These are phyloP conservation scores for Halcyon malimbica DNA, from an alignment of 2,113 vertebrate species.

Conservation along the genomic window DNA sequence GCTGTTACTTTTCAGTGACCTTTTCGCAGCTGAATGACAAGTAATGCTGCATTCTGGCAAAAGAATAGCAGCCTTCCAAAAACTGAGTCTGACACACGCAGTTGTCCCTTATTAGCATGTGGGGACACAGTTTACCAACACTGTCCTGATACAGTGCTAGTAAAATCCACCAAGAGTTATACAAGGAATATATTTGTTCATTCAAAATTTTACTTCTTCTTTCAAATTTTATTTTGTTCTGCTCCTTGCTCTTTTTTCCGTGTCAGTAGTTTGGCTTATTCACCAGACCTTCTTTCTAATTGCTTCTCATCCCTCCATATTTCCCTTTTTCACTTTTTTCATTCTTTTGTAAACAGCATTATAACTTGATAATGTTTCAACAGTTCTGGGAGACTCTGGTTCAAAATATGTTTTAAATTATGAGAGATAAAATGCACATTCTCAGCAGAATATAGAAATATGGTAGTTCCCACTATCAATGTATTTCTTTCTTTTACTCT, in stretches of 20 bases:
- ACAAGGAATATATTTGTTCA: background rate
- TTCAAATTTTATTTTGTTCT: background rate
- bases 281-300: background rate
- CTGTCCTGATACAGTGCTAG: background rate
- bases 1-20: background rate
- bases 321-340: background rate
- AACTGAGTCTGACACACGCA: background rate
- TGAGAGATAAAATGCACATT: background rate
- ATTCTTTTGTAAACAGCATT: background rate
- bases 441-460: rapidly evolving
- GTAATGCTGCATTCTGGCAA: background rate
- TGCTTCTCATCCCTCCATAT: background rate
- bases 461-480: background rate
- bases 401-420: background rate
- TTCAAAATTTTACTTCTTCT: background rate
- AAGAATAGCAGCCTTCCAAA: background rate
- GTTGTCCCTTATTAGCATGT: background rate
- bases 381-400: background rate
- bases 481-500: background rate
- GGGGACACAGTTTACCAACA: background rate
- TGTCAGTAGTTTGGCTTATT: background rate
- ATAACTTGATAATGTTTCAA: background rate
- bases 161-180: background rate
- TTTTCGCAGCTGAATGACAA: background rate
- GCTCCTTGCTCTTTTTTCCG: background rate